Base-by-base conservation (phyloP, 2,797 vertebrate species). In the Masticophis lateralis region DNA sequence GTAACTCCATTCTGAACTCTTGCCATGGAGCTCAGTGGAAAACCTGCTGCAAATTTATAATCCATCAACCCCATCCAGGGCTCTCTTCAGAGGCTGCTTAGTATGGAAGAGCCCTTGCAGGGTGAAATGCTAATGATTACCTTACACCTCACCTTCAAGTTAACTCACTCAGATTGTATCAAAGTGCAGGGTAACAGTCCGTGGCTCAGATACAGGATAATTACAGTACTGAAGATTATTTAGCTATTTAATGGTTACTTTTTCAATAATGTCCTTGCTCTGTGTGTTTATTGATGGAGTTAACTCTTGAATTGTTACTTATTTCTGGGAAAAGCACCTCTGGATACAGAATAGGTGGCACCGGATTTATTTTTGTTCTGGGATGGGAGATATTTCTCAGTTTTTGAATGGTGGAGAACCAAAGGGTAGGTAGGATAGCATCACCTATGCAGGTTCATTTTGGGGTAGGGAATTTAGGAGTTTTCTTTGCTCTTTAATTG, bases 181-280 rank as follows among this genome's bases (percentile, higher is more conserved):
- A 89, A 94, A 96, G 94, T 95, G 95, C 28, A 91, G 57, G 88
- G 90, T 92, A 94, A 94, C 66, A 94, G n/a, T 95, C 95, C 95
- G 57, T 94, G 86, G 92, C 94, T 95, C 95, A 94, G 90, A 95
- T 95, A 88, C 90, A 89, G 95, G 95, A 93, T 95, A 92, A 94
- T 96, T 96, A 93, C 55, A 63, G 55, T 47, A 95, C 94, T 97
- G 89, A 96, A 96, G 94, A 66, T 93, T 95, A 92, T 43, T 95
- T 95, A 61, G 95, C 87, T 95, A 5, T 96, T 97, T 95, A 96
- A 95, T 90, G 18, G 60, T 96, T 96, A 95, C 87, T 95, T 55
- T 90, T 92, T 95, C 92, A 93, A 47, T 92, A 94, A 93, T 6
- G 6, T 47, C 55, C 89, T 63, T 97, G 95, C 57, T 92, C 86